Evolutionary conservation across 2,797 vertebrate genomes (phyloP).

Genomic region (Melanotaenia nigrans): DNA sequence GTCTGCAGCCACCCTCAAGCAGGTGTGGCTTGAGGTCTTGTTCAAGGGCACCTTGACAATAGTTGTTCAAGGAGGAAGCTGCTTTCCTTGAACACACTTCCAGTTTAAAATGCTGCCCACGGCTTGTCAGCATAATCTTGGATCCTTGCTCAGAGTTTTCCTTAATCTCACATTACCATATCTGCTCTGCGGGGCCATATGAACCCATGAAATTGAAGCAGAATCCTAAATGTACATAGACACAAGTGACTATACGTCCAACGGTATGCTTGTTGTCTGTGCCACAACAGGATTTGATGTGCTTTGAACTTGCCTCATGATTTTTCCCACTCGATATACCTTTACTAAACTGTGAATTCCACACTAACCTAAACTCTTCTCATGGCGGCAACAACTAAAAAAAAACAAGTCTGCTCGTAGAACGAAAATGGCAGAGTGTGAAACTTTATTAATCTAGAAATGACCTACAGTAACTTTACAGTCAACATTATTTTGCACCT

Average conservation of each 20-base stretch:
- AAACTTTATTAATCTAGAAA: too few relatives aligned
- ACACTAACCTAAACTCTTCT: too few relatives aligned
- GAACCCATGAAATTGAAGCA: conserved; percentile 31
- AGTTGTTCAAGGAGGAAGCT: conserved; percentile 44
- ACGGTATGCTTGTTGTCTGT: not conserved
- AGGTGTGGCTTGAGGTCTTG: conserved; percentile 18
- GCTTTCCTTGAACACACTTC: conserved; percentile 50
- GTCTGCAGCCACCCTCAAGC: not conserved
- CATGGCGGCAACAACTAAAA: too few relatives aligned
- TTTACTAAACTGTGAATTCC: too few relatives aligned
- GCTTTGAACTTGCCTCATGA: too few relatives aligned
- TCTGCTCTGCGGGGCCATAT: conserved; percentile 34
- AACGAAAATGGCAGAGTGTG: too few relatives aligned
- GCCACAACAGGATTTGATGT: not conserved
- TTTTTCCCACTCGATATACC: too few relatives aligned
- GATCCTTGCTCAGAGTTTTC: conserved; percentile 56
- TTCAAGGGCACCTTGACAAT: conserved; percentile 55
- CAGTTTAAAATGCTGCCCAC: conserved; percentile 50
- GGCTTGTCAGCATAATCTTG: conserved; percentile 54
- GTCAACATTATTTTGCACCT: too few relatives aligned
- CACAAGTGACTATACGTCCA: not conserved
- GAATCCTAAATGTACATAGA: conserved; percentile 21
- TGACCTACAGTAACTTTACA: too few relatives aligned
- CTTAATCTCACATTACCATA: conserved; percentile 67
- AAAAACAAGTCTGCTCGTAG: too few relatives aligned